These are phyloP conservation scores for Gallinago undulata DNA, from an alignment of 2,113 vertebrate genomes.

Conservation along the genomic window DNA sequence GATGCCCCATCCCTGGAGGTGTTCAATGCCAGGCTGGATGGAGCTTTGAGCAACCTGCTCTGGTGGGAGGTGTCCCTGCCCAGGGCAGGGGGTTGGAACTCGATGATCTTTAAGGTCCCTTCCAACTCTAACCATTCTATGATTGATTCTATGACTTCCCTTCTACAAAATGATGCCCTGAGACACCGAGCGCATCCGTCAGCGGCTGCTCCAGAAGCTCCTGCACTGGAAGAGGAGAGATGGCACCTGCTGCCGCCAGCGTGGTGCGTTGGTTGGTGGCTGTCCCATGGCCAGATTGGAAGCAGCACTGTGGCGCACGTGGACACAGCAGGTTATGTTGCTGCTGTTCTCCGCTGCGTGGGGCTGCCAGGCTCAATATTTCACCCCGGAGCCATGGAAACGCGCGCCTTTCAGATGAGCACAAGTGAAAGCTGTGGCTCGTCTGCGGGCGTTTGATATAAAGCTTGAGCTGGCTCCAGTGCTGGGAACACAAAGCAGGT, in stretches of 20 bases:
- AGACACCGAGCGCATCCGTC: background rate
- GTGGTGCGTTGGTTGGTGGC: accelerated
- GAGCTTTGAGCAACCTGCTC: too few relatives aligned
- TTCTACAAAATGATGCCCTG: background rate
- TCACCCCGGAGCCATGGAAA: conserved; percentile 16
- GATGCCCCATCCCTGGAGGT: too few relatives aligned
- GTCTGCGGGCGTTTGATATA: background rate
- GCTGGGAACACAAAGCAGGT: background rate
- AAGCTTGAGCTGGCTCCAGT: background rate
- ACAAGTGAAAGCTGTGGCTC: background rate
- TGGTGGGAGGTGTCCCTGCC: too few relatives aligned
- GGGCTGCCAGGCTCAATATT: conserved; percentile 48
- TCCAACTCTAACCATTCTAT: too few relatives aligned
- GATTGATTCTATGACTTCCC: background rate
- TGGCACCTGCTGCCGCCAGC: background rate
- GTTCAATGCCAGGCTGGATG: too few relatives aligned
- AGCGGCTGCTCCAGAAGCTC: background rate
- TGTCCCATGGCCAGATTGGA: accelerated
- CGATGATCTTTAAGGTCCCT: too few relatives aligned
- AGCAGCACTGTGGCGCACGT: accelerated
- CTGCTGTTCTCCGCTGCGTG: background rate
- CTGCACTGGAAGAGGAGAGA: background rate
- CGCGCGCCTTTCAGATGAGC: background rate
- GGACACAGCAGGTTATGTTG: background rate
- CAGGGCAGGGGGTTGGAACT: too few relatives aligned